Evolutionary conservation across 1,140 invertebrate genomes (phyloP).

Genomic region (Brachionus rotundiformis): DNA sequence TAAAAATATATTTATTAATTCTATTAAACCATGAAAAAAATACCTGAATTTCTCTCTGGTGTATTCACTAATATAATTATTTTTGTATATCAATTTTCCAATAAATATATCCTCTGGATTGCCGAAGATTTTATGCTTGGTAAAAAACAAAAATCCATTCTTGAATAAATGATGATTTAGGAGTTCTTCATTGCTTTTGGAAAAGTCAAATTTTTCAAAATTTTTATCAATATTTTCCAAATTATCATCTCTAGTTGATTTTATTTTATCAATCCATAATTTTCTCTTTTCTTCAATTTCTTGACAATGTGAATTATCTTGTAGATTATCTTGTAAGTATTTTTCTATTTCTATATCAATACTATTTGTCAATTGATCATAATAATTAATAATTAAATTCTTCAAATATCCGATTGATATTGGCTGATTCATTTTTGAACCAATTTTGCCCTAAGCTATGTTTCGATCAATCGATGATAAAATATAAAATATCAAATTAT

Average conservation of each 20-base stretch:
- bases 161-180: neutral
- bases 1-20: neutral
- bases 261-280: neutral
- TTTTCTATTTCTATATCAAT: neutral
- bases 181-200: neutral
- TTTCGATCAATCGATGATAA: neutral
- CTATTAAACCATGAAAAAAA: too few species aligned
- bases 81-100: neutral
- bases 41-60: too few species aligned
- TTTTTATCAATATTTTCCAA: neutral
- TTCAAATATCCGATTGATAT: neutral
- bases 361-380: neutral
- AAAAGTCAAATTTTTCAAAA: neutral
- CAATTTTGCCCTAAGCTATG: neutral
- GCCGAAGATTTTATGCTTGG: neutral
- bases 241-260: neutral
- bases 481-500: neutral
- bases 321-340: neutral
- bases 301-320: too few species aligned
- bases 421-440: neutral
- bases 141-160: constrained; percentile 6
- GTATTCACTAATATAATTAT: neutral
- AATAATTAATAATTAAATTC: neutral
- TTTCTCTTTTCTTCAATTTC: neutral
- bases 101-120: neutral